phyloP scores from a whole-genome alignment of 2,113 vertebrate genomes.

The Zingel zingel region DNA sequence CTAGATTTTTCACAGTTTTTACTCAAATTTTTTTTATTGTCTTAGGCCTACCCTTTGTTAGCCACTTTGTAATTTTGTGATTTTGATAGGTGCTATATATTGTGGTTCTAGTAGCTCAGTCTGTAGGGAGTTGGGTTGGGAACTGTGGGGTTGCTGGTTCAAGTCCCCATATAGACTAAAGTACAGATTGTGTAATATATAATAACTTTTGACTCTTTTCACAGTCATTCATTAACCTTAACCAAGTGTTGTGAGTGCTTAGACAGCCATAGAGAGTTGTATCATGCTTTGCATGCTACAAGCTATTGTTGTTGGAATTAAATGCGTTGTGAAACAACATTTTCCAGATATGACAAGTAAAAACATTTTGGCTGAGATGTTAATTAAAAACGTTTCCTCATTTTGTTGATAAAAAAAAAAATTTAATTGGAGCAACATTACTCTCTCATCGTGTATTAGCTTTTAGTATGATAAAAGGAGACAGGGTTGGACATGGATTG shows the following conservation, averaged over 20 bases:
- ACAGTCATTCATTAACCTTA: background rate
- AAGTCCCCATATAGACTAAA: too few species aligned
- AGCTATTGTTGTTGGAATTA: background rate
- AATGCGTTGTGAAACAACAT: background rate
- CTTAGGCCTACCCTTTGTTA: too few species aligned
- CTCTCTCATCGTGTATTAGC: background rate
- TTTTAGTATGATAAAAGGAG: background rate
- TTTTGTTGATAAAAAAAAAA: background rate
- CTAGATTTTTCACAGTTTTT: too few species aligned
- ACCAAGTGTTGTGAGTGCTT: background rate
- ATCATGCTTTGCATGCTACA: background rate
- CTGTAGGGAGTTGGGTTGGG: too few species aligned
- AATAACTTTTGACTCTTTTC: too few species aligned
- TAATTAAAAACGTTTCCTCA: background rate
- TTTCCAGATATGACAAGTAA: background rate
- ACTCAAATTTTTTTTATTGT: too few species aligned
- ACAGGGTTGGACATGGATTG: background rate
- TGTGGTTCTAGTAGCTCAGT: too few species aligned
- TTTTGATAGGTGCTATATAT: too few species aligned
- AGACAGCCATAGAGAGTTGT: background rate
- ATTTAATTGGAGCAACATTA: background rate
- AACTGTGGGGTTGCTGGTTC: too few species aligned
- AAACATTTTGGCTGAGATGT: background rate
- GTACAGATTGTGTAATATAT: too few species aligned
- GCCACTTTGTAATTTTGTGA: too few species aligned